Evolutionary conservation across 1,140 invertebrate species (phyloP), one percentile per base, ranked within the genome.

Genomic region (Diachasmimorpha longicaudata): DNA sequence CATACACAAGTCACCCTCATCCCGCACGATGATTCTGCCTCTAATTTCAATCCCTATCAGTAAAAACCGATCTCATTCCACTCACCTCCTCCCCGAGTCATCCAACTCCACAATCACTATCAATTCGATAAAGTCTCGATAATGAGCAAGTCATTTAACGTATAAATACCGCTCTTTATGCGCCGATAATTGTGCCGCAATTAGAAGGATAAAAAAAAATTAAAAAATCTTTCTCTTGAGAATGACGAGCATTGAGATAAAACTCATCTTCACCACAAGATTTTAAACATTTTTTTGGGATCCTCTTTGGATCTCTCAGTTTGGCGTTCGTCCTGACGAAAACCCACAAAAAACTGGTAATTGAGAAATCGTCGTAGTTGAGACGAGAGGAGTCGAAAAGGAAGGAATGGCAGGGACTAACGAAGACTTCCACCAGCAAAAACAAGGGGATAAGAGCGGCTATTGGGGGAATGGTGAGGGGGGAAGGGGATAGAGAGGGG

Each of bases 201-300:
- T 42, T 37, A 23, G 66, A 21, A 31, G 9, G 31, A 19, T 52
- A 14, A 25, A 55, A 39, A 37, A 16, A 36, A 52, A 19, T 6
- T 11, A 77, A 69, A 74, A 72, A 75, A 78, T 74, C 82, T 69
- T 75, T 68, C 80, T 79, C 76, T 79, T 55, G 23, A 39, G 11
- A 48, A 72, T 67, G 73, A 74, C 63, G 70, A 9, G 5, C n/a
- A 52, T 68, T 70, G 48, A 74, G 63, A 72, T 72, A 70, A 81
- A 0, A 63, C 25, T 16, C 21, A 36, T 2, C 55, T 8, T 52
- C 48, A 42, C 9, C 48, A 13, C 14, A 14, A 16, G 48, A 52
- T 42, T 42, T 42, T 10, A 3, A 42, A 42, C 9, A 42, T 42
- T 10, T 42, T n/a, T 42, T 42, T 42, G 9, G 9, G 39, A 42